Conservation (phyloP, 2,113 vertebrate species). For the Herpetotheres cachinnans region DNA sequence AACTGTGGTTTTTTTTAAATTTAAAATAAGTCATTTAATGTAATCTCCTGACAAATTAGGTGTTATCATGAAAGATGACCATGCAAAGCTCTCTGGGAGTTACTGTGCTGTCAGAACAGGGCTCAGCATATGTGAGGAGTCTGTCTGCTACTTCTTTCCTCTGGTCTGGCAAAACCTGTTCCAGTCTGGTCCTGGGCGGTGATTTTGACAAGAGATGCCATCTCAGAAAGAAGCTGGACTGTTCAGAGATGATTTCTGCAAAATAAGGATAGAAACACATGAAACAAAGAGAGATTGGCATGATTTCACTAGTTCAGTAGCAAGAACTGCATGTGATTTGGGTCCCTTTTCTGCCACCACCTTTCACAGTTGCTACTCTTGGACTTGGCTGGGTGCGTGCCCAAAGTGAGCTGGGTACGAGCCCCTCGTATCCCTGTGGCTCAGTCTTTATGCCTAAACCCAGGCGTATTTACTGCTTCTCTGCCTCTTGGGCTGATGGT, state of each 20-base stretch:
- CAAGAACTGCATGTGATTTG: not conserved
- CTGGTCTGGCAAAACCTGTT: not conserved
- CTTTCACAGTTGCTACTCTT: not conserved
- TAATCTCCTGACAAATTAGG: not conserved
- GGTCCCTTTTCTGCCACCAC: not conserved
- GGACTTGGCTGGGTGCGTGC: not conserved
- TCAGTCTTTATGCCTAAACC: not conserved
- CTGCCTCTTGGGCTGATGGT: not conserved
- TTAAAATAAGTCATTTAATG: not conserved
- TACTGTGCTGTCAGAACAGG: not conserved
- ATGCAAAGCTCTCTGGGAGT: not conserved
- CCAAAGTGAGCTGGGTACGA: not conserved
- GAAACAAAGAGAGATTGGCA: not conserved
- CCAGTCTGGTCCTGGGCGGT: not conserved
- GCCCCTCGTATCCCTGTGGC: fast-evolving
- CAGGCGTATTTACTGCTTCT: not conserved
- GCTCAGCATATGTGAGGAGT: not conserved
- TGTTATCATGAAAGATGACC: fast-evolving
- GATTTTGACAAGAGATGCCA: not conserved
- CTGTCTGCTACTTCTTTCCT: not conserved
- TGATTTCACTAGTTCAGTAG: not conserved
- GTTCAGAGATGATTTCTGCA: not conserved
- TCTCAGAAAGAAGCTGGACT: not conserved
- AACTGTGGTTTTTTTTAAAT: not conserved
- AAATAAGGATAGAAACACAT: not conserved